Conservation (phyloP, 1,140 invertebrate species). For the Drosophila nannoptera region DNA sequence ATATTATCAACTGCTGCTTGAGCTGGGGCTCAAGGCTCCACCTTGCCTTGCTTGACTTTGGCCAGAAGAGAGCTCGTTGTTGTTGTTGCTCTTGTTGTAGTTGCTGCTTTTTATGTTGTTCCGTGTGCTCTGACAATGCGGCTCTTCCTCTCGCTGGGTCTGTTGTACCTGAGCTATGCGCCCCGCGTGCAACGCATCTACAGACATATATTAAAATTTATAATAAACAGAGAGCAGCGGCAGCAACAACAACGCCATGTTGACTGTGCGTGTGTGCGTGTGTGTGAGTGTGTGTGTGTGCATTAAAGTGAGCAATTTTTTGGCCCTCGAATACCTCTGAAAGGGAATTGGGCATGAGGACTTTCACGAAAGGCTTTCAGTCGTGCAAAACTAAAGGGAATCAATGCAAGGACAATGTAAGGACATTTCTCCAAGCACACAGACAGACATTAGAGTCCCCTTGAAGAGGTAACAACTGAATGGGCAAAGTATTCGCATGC, state of each 20-base stretch:
- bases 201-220: constrained; percentile 71
- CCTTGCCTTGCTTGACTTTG: constrained; percentile 27
- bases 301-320: constrained; percentile 35
- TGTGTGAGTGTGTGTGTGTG: constrained; percentile 5
- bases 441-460: too few relatives aligned
- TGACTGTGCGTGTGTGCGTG: background rate
- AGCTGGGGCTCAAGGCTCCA: constrained; percentile 10
- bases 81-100: constrained; percentile 21
- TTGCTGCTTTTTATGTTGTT: constrained; percentile 23
- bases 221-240: constrained; percentile 64
- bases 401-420: background rate
- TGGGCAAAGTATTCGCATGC: too few relatives aligned
- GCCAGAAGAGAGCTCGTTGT: constrained; percentile 29
- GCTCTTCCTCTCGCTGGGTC: constrained; percentile 5
- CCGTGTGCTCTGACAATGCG: constrained; percentile 14
- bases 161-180: constrained; percentile 31
- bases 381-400: background rate
- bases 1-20: constrained; percentile 68
- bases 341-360: background rate
- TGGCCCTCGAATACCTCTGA: background rate
- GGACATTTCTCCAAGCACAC: too few relatives aligned
- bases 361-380: background rate
- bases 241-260: constrained; percentile 28
- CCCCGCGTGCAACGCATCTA: constrained; percentile 45
- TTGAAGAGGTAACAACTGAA: too few relatives aligned